Conservation (phyloP, 1,140 invertebrate species). For the Oryzaephilus surinamensis region DNA sequence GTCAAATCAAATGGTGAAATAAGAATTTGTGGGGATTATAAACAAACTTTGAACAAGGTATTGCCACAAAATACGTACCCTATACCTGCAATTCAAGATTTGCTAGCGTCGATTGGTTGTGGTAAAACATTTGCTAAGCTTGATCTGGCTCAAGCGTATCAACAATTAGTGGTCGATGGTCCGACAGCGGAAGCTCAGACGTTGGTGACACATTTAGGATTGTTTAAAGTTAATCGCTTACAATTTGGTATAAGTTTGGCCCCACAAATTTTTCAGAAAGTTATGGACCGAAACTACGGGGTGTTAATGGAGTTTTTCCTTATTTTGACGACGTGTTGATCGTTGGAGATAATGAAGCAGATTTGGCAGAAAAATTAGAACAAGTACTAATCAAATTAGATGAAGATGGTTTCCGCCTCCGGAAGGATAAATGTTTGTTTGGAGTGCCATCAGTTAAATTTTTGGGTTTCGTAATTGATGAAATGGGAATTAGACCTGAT, state of each 20-base stretch:
- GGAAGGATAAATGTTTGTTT: slow-evolving; percentile 30
- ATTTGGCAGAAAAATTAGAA: slow-evolving; percentile 20
- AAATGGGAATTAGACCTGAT: slow-evolving; percentile 24
- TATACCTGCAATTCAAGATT: too few relatives aligned
- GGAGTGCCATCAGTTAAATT: slow-evolving; percentile 29
- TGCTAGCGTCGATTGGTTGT: slow-evolving; percentile 27
- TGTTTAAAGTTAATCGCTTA: too few relatives aligned
- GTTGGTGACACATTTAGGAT: too few relatives aligned
- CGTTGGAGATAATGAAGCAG: slow-evolving; percentile 14
- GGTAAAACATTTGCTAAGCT: slow-evolving; percentile 14
- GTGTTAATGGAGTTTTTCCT: slow-evolving; percentile 25
- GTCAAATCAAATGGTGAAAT: too few relatives aligned
- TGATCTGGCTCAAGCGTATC: too few relatives aligned
- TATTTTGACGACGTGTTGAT: slow-evolving; percentile 34
- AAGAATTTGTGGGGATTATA: too few relatives aligned
- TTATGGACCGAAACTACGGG: slow-evolving; percentile 22
- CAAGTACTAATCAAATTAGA: slow-evolving; percentile 10
- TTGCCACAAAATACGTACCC: too few relatives aligned
- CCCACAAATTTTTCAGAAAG: too few relatives aligned
- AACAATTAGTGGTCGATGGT: slow-evolving; percentile 13
- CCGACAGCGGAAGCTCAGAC: slow-evolving; percentile 6
- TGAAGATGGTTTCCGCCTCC: slow-evolving; percentile 26
- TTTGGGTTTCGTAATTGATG: slow-evolving; percentile 30
- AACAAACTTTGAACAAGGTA: too few relatives aligned
- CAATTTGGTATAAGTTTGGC: slow-evolving; percentile 17